phyloP scores from a whole-genome alignment of 2,888 invertebrate genomes.

The Amphipyra tragopoginis region DNA sequence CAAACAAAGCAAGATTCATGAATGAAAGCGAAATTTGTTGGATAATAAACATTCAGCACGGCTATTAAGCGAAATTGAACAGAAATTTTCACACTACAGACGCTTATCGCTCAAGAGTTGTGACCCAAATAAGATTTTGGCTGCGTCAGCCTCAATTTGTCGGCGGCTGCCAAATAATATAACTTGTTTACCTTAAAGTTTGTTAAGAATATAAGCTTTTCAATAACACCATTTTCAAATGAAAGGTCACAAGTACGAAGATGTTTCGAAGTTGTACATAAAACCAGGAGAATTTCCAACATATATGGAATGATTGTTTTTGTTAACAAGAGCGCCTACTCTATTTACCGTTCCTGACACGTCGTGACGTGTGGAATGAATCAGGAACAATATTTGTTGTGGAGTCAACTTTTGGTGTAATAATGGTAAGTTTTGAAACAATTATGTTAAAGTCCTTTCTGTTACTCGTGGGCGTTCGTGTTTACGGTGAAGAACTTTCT shows the following conservation, averaged over 20 bases:
- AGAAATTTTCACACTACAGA: conserved; percentile 1
- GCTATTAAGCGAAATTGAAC: neutral
- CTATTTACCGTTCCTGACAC: neutral
- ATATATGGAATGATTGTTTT: conserved; percentile 12
- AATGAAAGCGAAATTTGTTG: neutral
- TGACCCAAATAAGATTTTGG: conserved; percentile 17
- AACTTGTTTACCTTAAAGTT: conserved; percentile 24
- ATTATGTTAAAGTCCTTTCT: neutral
- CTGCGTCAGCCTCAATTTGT: conserved; percentile 1
- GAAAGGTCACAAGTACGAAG: conserved; percentile 1
- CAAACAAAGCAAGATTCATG: conserved; percentile 1
- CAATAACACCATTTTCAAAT: conserved; percentile 11
- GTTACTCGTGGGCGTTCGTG: conserved; percentile 1
- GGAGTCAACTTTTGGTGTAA: conserved; percentile 7
- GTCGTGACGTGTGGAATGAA: neutral
- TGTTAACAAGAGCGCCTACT: neutral
- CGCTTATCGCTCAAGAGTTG: conserved; percentile 1
- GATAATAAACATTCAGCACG: neutral
- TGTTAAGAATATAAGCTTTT: conserved; percentile 16
- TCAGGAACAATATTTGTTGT: neutral
- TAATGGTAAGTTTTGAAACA: conserved; percentile 2
- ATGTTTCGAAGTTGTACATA: neutral
- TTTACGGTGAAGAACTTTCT: conserved; percentile 10
- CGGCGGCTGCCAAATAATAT: conserved; percentile 9
- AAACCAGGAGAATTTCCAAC: neutral